Base-by-base conservation (phyloP, 2,797 vertebrate genomes). In the Diplodus puntazzo region DNA sequence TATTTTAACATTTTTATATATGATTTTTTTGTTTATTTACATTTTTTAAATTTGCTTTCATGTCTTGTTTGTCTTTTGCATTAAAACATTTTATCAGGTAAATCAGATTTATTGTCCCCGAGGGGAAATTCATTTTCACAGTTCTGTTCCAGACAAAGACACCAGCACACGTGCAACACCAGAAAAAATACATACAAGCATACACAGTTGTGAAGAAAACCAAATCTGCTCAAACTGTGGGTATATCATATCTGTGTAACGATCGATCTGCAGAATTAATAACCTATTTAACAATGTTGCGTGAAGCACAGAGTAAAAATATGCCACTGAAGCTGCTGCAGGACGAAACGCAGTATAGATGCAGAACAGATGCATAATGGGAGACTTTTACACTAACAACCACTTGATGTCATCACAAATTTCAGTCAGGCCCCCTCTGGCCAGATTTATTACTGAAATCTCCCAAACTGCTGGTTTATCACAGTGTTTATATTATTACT, bases 401-500 rank as follows among this genome's bases (percentile, higher is more conserved):
- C 84, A 84, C 90, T 92, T 86, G 84, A 90, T 91, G 90, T 91
- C 89, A 90, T 92, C 90, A 87, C 86, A 92, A 84, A 88, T 91
- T 89, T 91, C 87, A 88, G 81, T 88, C 81, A 83, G 92, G 58
- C 86, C 84, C 89, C 90, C 90, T 88, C 88, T 82, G 83, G 90
- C 74, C 92, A 92, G 89, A 95, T 95, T 95, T 95, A 95, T 94
- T 88, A 94, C 87, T 83, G 83, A 94, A 94, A 94, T 95, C 90
- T 89, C 89, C 88, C 89, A 92, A 93, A 94, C 92, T 90, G 94
- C 92, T 83, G 91, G 91, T 95, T 96, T 96, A 95, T 96, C 95
- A 87, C 82, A 77, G 80, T 95, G 95, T 95, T 96, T 95, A 94
- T 95, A 92, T 95, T 95, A 95, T 95, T 95, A 91, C 91, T 93